Conservation (phyloP, 2,888 invertebrate species). For the Atrina japonica region DNA sequence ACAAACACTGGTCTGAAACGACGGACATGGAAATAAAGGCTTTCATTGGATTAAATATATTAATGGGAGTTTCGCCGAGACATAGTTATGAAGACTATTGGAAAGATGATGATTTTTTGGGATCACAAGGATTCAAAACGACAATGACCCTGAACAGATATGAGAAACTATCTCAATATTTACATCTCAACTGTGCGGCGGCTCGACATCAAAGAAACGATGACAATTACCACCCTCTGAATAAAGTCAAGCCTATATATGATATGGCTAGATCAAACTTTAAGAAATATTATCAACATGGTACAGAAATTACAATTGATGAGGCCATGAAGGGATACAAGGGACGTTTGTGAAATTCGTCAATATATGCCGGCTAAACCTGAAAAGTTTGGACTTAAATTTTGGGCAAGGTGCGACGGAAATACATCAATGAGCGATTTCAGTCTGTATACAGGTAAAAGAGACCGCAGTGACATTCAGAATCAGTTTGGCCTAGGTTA, state of each 20-base stretch:
- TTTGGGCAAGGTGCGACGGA: slow-evolving; percentile 19
- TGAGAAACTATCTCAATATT: slow-evolving; percentile 12
- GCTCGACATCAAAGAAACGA: slow-evolving; percentile 1
- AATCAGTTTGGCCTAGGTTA: background rate
- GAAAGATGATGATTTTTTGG: background rate
- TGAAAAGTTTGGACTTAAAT: slow-evolving; percentile 16
- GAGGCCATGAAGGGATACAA: slow-evolving; percentile 20
- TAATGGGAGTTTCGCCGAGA: slow-evolving; percentile 3
- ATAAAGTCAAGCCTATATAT: slow-evolving; percentile 15
- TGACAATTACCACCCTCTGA: slow-evolving; percentile 7
- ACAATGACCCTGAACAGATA: slow-evolving; percentile 9
- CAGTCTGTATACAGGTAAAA: slow-evolving; percentile 10
- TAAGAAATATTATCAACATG: slow-evolving; percentile 9
- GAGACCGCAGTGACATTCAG: slow-evolving; percentile 1
- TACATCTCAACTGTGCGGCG: background rate
- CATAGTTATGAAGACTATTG: background rate
- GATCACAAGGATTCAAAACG: background rate
- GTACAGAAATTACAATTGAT: slow-evolving; percentile 13
- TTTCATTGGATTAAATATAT: background rate
- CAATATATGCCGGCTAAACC: slow-evolving; percentile 23
- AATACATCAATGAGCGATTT: background rate
- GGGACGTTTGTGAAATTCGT: background rate
- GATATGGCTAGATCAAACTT: slow-evolving; percentile 15
- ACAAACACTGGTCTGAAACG: background rate
- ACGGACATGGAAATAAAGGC: background rate